A percentile compares a stretch with the other conserved stretches of the same genome.
Evolutionary conservation across 1,140 invertebrate species (phyloP).

Genomic region (Megalopta genalis): DNA sequence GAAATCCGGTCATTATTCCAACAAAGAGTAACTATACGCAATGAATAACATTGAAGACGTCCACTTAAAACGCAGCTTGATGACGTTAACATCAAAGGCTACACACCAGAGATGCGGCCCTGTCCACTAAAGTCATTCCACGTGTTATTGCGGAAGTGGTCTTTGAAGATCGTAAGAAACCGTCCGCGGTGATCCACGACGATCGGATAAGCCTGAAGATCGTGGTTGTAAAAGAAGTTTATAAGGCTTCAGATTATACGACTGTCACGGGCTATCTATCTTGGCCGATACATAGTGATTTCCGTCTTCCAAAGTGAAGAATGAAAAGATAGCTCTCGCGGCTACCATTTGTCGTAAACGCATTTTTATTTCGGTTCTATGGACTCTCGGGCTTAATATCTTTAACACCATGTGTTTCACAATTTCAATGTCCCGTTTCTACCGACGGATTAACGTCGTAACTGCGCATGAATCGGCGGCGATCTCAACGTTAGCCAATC

Average conservation of each 20-base stretch:
- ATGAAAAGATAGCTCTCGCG: not conserved
- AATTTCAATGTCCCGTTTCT: not conserved
- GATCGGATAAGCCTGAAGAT: slow-evolving; percentile 52
- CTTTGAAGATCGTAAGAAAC: slow-evolving; percentile 26
- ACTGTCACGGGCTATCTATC: slow-evolving; percentile 28
- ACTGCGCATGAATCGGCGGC: too few species aligned
- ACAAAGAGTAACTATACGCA: not conserved
- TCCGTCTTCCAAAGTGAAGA: slow-evolving; percentile 4
- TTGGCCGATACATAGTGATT: slow-evolving; percentile 9
- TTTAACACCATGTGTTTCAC: not conserved
- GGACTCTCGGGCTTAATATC: not conserved
- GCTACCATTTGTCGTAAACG: slow-evolving; percentile 4
- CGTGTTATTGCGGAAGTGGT: slow-evolving; percentile 51
- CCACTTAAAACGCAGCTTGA: not conserved
- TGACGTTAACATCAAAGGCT: slow-evolving; percentile 17
- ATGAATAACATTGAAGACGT: not conserved
- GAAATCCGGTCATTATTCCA: not conserved
- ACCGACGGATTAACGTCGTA: not conserved
- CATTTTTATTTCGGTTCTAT: not conserved
- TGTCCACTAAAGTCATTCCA: slow-evolving; percentile 23
- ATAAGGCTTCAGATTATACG: slow-evolving; percentile 37
- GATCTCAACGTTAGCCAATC: not conserved
- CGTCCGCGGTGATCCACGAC: slow-evolving; percentile 50
- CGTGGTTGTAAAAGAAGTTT: slow-evolving; percentile 32
- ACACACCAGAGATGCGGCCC: not conserved